These are phyloP conservation scores for Achroia grisella DNA, from an alignment of 1,140 invertebrate genomes.

Conservation along the genomic window DNA sequence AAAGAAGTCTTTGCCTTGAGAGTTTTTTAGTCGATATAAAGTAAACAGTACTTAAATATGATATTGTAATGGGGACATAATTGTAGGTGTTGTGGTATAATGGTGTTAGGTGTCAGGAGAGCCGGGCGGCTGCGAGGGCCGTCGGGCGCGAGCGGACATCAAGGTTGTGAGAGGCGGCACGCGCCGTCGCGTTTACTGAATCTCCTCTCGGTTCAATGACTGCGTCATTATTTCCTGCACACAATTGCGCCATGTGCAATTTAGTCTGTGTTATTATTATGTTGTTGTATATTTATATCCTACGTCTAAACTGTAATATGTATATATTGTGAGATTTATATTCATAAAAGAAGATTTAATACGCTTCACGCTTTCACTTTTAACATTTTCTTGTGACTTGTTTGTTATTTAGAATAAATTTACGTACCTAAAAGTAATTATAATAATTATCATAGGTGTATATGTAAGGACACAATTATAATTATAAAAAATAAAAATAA, in stretches of 20 bases:
- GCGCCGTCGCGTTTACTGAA: slow-evolving; percentile 45
- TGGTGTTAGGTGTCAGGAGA: slow-evolving; percentile 26
- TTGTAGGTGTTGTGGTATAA: slow-evolving; percentile 55
- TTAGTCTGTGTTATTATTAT: slow-evolving; percentile 72
- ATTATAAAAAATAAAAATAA: slow-evolving; percentile 38
- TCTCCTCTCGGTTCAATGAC: slow-evolving; percentile 66
- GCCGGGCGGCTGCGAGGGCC: slow-evolving; percentile 1
- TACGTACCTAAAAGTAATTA: slow-evolving; percentile 72
- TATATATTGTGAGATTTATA: slow-evolving; percentile 70
- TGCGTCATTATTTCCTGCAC: slow-evolving; percentile 62
- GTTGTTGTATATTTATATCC: slow-evolving; percentile 71
- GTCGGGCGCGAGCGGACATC: slow-evolving; percentile 8
- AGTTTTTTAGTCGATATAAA: slow-evolving; percentile 62
- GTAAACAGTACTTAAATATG: slow-evolving; percentile 67
- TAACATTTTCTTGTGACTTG: slow-evolving; percentile 63
- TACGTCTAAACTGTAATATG: slow-evolving; percentile 65
- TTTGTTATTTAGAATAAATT: slow-evolving; percentile 73
- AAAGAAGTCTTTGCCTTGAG: slow-evolving; percentile 66
- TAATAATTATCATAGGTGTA: slow-evolving; percentile 67
- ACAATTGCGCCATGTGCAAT: slow-evolving; percentile 69
- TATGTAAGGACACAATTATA: slow-evolving; percentile 48
- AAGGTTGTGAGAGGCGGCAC: slow-evolving; percentile 52
- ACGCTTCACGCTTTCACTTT: slow-evolving; percentile 71
- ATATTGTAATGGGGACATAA: slow-evolving; percentile 46
- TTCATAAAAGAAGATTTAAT: slow-evolving; percentile 66